Evolutionary conservation across 2,113 vertebrate genomes (phyloP).

Genomic region (Taurulus bubalis): DNA sequence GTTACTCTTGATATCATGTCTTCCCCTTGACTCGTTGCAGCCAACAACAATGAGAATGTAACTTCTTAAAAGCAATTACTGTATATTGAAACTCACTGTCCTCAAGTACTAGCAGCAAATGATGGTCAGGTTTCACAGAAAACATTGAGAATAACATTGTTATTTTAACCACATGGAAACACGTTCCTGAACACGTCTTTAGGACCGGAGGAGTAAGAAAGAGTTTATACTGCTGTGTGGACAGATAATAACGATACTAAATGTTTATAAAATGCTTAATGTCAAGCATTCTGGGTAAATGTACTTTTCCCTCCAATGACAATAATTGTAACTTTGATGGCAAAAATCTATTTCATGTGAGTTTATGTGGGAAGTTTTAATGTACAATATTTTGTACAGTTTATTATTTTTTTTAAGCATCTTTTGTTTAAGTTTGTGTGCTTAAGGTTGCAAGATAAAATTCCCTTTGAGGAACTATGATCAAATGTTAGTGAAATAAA

Average conservation of each 20-base stretch:
- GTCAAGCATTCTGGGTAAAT: neutral
- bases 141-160: neutral
- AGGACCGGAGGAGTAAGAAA: neutral
- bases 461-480: neutral
- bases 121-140: neutral
- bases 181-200: neutral
- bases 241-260: neutral
- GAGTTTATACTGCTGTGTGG: neutral
- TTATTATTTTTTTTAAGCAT: neutral
- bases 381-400: neutral
- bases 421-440: neutral
- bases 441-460: neutral
- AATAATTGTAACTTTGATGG: neutral
- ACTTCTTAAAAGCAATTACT: neutral
- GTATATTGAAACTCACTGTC: too few relatives aligned
- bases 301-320: neutral
- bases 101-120: neutral
- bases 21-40: neutral
- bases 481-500: neutral
- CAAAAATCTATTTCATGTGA: neutral
- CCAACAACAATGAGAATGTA: neutral
- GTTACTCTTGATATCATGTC: neutral
- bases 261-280: neutral
- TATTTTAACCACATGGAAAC: neutral
- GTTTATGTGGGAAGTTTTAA: too few relatives aligned